These are phyloP conservation scores for Fulmarus glacialis DNA, from an alignment of 2,113 vertebrate species.

Conservation along the genomic window DNA sequence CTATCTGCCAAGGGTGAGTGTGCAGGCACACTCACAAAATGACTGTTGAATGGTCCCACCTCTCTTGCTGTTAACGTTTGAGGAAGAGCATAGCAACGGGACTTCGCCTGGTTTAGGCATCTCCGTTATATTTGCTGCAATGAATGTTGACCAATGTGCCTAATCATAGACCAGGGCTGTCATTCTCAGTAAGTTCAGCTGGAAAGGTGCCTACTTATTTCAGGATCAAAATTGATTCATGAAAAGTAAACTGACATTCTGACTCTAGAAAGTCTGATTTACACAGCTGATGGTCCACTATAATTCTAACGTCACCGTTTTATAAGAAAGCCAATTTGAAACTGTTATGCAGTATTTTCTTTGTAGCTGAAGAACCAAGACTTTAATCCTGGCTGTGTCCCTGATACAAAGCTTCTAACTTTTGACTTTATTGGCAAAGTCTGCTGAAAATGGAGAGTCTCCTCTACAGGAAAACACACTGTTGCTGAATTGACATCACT, in stretches of 20 bases:
- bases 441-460: neutral
- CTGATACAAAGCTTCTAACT: neutral
- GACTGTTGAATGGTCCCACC: neutral
- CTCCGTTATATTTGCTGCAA: neutral
- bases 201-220: neutral
- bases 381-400: neutral
- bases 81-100: neutral
- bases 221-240: neutral
- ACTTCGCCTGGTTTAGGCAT: neutral
- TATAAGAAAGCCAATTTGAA: neutral
- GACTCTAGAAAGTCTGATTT: neutral
- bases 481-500: neutral
- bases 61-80: rapidly evolving
- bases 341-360: neutral
- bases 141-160: neutral
- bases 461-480: neutral
- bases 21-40: neutral
- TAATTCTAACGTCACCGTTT: neutral
- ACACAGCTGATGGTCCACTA: neutral
- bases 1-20: neutral
- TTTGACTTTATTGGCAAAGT: neutral
- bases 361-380: neutral
- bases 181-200: neutral
- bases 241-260: neutral
- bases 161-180: neutral